These are phyloP conservation scores for Diarsia dahlii DNA, from an alignment of 2,888 invertebrate genomes.

Conservation along the genomic window DNA sequence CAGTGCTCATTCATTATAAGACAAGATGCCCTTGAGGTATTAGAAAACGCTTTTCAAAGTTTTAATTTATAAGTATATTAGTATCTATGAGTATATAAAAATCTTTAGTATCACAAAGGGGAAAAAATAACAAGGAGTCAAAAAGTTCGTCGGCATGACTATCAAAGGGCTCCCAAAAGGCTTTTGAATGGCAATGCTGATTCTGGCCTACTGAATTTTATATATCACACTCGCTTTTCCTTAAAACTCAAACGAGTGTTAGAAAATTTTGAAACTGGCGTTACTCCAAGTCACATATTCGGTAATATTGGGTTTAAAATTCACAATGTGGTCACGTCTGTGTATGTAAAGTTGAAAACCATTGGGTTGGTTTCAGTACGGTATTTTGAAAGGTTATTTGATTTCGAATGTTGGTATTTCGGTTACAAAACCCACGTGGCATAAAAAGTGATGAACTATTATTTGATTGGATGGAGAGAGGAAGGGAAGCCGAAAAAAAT, in stretches of 20 bases:
- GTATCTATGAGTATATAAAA: no score
- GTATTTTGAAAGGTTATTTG: constrained; percentile 19
- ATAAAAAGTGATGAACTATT: neutral
- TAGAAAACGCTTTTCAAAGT: neutral
- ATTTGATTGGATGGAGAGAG: neutral
- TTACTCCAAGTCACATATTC: constrained; percentile 47
- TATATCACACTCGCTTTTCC: neutral
- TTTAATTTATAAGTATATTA: no score
- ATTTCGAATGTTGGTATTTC: neutral
- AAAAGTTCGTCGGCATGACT: neutral
- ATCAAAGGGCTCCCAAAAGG: neutral
- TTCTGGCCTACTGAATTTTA: neutral
- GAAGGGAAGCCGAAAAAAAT: neutral
- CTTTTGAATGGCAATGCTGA: neutral
- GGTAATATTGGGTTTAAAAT: constrained; percentile 50
- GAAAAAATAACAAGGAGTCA: no score
- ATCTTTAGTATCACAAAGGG: no score
- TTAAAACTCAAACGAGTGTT: neutral
- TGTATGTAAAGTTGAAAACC: constrained; percentile 29
- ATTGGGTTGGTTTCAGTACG: constrained; percentile 4
- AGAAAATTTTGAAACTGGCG: constrained; percentile 43
- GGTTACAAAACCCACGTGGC: no score
- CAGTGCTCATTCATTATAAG: no score
- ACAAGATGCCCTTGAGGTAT: no score
- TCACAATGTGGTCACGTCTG: constrained; percentile 57